Base-by-base conservation (phyloP, 1,140 invertebrate genomes). In the Streblospio benedicti region DNA sequence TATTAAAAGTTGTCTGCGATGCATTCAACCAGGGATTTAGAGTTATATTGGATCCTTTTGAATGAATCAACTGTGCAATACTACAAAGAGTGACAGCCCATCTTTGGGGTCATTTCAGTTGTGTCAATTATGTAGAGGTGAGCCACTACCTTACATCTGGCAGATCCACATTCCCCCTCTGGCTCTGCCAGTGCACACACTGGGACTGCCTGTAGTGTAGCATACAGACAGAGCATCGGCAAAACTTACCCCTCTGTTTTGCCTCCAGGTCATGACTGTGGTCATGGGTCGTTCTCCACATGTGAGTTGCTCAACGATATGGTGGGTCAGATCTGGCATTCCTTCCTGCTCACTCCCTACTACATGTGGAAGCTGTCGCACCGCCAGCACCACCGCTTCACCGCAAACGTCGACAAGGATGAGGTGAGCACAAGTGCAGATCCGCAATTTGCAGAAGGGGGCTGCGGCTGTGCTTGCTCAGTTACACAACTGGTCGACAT, bases 221-320 rank as follows among this genome's bases (percentile, higher is more conserved):
- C 6, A 28, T 78, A 2, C 71, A 77, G 61, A n/a, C n/a, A n/a
- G n/a, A n/a, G n/a, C n/a, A n/a, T n/a, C n/a, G 78, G 78, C 35
- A 78, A 77, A 27, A 66, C 75, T 50, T 72, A 72, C 52, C 75
- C 72, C 5, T 71, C 74, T 12, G 27, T 79, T 6, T 79, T 79
- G 60, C 71, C 75, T n/a, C 57, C 78, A 23, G 78, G 78, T 16
- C 78, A 79, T 54, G 78, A 79, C 61, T 79, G 78, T 62, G 77
- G 77, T 2, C 78, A 79, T 56, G 71, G 71, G 30, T 77, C 77
- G 1, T 79, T 78, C 66, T 78, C 76, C 2, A 64, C 71, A 27
- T 69, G 73, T 57, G 65, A 61, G 9, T 67, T 70, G 49, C 31
- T 74, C 4, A 73, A 73, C 45, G 66, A 69, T 20, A 44, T 67